phyloP scores from a whole-genome alignment of 2,888 invertebrate species.

The Thereva nobilitata region DNA sequence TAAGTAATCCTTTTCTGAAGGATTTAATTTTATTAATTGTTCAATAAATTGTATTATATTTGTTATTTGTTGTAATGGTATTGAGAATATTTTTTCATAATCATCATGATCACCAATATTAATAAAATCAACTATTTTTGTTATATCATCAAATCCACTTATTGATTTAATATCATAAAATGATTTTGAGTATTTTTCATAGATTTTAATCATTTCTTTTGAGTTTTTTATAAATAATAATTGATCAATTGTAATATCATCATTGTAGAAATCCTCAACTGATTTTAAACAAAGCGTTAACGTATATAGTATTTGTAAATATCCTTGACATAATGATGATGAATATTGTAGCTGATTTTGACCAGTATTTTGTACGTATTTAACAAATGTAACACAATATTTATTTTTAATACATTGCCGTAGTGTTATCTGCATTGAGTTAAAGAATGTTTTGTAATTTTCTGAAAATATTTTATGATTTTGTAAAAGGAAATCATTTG shows the following conservation, averaged over 20 bases:
- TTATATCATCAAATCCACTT: slow-evolving; percentile 70
- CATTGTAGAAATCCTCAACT: slow-evolving; percentile 70
- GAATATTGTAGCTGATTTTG: slow-evolving; percentile 6
- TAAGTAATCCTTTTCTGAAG: slow-evolving; percentile 45
- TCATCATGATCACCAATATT: slow-evolving; percentile 50
- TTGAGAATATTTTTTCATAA: slow-evolving; percentile 50
- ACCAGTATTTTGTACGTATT: slow-evolving; percentile 4
- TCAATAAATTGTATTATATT: slow-evolving; percentile 52
- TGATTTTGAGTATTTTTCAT: slow-evolving; percentile 71
- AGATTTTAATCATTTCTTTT: slow-evolving; percentile 73
- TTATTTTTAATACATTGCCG: slow-evolving; percentile 28
- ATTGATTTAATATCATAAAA: slow-evolving; percentile 75
- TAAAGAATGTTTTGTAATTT: slow-evolving; percentile 58
- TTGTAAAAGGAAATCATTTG: slow-evolving; percentile 49
- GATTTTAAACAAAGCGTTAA: slow-evolving; percentile 70
- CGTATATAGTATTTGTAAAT: slow-evolving; percentile 70
- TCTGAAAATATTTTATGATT: slow-evolving; percentile 48
- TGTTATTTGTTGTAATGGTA: slow-evolving; percentile 51
- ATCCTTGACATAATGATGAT: slow-evolving; percentile 62
- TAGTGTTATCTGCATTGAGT: slow-evolving; percentile 63
- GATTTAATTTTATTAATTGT: slow-evolving; percentile 47
- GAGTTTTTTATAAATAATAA: slow-evolving; percentile 70
- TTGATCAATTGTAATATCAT: slow-evolving; percentile 68
- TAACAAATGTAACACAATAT: slow-evolving; percentile 25
- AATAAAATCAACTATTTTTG: slow-evolving; percentile 62